Percentiles rank a stretch among this genome's conserved stretches.
These are phyloP conservation scores for Leptinotarsa juncta DNA, from an alignment of 2,888 invertebrate genomes.

Conservation along the genomic window DNA sequence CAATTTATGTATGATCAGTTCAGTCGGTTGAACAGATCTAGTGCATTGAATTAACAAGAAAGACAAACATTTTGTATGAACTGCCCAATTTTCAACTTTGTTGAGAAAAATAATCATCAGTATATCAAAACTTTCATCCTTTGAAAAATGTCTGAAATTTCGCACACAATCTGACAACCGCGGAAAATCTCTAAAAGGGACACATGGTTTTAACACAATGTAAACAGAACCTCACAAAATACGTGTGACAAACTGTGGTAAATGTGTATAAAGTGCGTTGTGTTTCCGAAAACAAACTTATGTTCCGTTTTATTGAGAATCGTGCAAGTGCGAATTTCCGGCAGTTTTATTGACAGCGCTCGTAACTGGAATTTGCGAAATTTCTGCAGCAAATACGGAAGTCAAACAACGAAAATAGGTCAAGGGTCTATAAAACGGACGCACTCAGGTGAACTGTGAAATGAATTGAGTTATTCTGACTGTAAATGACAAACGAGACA, in stretches of 20 bases:
- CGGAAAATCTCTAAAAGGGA: background rate
- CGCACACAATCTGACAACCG: background rate
- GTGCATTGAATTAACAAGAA: too few species aligned
- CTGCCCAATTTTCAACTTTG: too few species aligned
- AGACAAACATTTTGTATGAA: too few species aligned
- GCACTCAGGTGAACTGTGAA: slow-evolving; percentile 30
- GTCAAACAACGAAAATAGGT: slow-evolving; percentile 30
- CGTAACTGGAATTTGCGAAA: background rate
- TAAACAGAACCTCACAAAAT: slow-evolving; percentile 17
- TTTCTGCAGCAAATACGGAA: slow-evolving; percentile 23
- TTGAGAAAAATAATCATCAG: too few species aligned
- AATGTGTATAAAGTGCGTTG: slow-evolving; percentile 8
- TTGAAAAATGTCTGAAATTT: background rate
- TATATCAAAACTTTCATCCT: too few species aligned
- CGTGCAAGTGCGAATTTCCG: slow-evolving; percentile 29
- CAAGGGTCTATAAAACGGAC: slow-evolving; percentile 23
- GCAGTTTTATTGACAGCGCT: slow-evolving; percentile 22
- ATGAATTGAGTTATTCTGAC: background rate
- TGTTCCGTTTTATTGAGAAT: slow-evolving; percentile 4
- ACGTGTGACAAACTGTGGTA: background rate
- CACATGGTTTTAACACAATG: slow-evolving; percentile 4
- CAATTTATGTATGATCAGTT: too few species aligned
- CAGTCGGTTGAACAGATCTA: too few species aligned
- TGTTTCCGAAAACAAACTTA: background rate
- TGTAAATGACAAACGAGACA: slow-evolving; percentile 15